Evolutionary conservation across 2,888 invertebrate species (phyloP).

Genomic region (Erebia epiphron): DNA sequence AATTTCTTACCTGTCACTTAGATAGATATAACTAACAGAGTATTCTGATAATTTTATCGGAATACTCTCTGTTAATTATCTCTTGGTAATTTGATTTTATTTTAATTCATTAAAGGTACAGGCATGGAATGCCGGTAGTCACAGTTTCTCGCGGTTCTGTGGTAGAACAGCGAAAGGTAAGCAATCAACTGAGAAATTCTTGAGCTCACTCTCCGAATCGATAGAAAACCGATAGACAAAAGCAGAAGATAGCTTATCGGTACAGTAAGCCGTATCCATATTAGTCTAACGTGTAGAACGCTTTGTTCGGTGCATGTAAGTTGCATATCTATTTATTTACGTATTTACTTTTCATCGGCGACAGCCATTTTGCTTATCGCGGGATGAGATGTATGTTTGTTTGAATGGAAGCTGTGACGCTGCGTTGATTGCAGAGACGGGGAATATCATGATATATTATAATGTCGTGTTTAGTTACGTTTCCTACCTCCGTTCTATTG

Average conservation of each 20-base stretch:
- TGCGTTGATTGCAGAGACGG: conserved; percentile 30
- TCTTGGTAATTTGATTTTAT: no score
- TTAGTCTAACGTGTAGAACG: conserved; percentile 38
- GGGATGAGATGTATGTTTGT: conserved; percentile 56
- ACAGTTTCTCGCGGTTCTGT: no score
- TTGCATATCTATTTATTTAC: conserved; percentile 70
- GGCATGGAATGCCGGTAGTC: no score
- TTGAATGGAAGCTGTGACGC: conserved; percentile 39
- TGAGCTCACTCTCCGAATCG: no score
- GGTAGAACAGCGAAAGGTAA: no score
- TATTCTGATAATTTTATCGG: no score
- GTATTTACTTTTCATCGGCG: conserved; percentile 73
- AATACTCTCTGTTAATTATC: no score
- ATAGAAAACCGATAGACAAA: no score
- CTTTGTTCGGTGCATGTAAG: conserved; percentile 59
- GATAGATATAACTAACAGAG: no score
- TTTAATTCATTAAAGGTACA: no score
- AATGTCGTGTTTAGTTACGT: conserved; percentile 11
- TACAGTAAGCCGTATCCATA: conserved; percentile 49
- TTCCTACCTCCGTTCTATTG: neutral
- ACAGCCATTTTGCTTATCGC: conserved; percentile 73
- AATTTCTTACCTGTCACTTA: no score
- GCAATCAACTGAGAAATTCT: no score
- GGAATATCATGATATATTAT: conserved; percentile 10
- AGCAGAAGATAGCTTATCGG: neutral